phyloP scores from a whole-genome alignment of 2,797 vertebrate species.

The Rhabdophis nuchalis region DNA sequence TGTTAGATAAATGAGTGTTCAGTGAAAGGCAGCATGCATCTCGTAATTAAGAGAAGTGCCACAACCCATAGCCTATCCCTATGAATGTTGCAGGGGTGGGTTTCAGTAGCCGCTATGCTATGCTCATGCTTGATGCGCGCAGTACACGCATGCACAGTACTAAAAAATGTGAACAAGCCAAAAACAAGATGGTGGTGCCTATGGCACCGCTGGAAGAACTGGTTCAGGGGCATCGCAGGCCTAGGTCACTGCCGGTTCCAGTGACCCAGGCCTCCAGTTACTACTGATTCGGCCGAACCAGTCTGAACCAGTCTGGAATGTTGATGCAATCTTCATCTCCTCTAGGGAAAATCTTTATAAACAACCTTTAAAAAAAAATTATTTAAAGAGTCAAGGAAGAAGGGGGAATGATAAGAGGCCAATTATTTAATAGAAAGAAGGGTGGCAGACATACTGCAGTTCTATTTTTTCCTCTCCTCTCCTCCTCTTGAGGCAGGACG shows the following conservation, averaged over 20 bases:
- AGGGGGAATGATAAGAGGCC: neutral
- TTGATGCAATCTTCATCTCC: neutral
- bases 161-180: too few species aligned
- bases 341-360: neutral
- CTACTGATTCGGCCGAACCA: too few species aligned
- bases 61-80: neutral
- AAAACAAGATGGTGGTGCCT: too few species aligned
- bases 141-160: too few species aligned
- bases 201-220: too few species aligned
- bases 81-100: neutral
- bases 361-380: neutral
- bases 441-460: neutral
- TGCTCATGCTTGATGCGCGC: too few species aligned
- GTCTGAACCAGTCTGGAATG: neutral
- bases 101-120: too few species aligned
- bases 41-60: neutral
- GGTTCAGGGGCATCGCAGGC: too few species aligned
- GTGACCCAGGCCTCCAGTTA: too few species aligned
- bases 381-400: neutral
- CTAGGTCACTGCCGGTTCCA: too few species aligned
- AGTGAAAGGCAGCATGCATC: neutral
- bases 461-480: neutral
- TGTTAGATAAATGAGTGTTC: neutral
- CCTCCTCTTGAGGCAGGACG: too few species aligned
- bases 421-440: neutral